These are phyloP conservation scores for Cataglyphis rosenhaueri DNA, from an alignment of 2,888 invertebrate species.

Conservation along the genomic window DNA sequence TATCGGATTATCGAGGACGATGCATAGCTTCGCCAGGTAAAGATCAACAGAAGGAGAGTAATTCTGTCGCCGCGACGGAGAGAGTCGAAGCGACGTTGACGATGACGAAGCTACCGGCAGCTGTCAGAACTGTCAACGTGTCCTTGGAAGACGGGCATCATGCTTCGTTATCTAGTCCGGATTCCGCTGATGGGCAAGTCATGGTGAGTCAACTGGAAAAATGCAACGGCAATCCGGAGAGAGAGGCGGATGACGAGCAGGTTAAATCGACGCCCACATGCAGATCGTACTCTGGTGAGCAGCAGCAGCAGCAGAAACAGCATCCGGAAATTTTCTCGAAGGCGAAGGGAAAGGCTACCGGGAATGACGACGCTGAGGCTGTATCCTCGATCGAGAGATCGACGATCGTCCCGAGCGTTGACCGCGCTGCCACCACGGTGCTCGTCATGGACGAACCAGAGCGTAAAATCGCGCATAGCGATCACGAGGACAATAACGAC, in stretches of 20 bases:
- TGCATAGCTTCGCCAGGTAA: not conserved
- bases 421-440: slow-evolving; percentile 77
- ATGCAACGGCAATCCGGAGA: slow-evolving; percentile 27
- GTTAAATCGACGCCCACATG: slow-evolving; percentile 58
- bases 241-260: slow-evolving; percentile 8
- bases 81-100: not conserved
- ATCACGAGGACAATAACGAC: slow-evolving; percentile 68
- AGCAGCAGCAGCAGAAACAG: slow-evolving; percentile 33
- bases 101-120: slow-evolving; percentile 10
- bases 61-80: not conserved
- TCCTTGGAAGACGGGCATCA: slow-evolving; percentile 53
- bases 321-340: slow-evolving; percentile 32
- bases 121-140: slow-evolving; percentile 44
- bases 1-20: slow-evolving; percentile 1
- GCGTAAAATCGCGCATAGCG: slow-evolving; percentile 70
- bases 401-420: slow-evolving; percentile 72
- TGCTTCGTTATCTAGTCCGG: slow-evolving; percentile 12
- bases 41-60: not conserved
- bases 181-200: slow-evolving; percentile 23
- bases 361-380: slow-evolving; percentile 3
- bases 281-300: slow-evolving; percentile 50
- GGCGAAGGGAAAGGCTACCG: slow-evolving; percentile 28
- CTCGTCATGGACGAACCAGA: slow-evolving; percentile 81
- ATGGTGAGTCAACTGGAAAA: slow-evolving; percentile 43
- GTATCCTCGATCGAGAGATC: slow-evolving; percentile 18